These are phyloP conservation scores for Alces alces DNA, from an alignment of 2,113 vertebrate genomes.

Conservation along the genomic window DNA sequence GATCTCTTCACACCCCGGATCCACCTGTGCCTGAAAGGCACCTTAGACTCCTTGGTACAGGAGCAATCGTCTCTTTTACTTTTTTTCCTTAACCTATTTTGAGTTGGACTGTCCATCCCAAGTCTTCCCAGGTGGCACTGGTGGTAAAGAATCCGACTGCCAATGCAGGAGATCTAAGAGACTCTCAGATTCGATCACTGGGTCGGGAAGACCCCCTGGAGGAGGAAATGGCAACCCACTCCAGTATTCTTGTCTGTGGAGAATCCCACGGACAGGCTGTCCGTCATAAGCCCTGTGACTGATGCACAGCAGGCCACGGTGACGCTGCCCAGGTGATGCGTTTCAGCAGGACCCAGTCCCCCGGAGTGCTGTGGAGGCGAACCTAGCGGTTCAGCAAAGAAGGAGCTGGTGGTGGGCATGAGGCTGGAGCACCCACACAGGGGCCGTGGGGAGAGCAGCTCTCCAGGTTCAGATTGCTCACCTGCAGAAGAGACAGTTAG, in stretches of 20 bases:
- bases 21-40: neutral
- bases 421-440: too few relatives aligned
- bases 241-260: neutral
- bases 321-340: neutral
- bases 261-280: neutral
- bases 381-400: neutral
- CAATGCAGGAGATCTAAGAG: neutral
- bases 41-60: neutral
- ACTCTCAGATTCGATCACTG: neutral
- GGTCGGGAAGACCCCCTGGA: neutral
- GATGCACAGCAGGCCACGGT: neutral
- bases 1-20: neutral
- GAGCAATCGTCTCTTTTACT: neutral
- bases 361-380: neutral
- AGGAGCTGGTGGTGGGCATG: neutral
- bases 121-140: neutral
- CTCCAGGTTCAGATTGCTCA: neutral
- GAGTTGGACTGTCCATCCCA: neutral
- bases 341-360: neutral
- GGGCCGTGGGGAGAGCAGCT: accelerated
- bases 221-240: neutral
- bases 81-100: neutral
- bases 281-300: neutral
- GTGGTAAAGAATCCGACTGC: neutral
- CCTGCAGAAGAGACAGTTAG: neutral